Evolutionary conservation across 2,797 vertebrate genomes (phyloP).

Genomic region (Gymnopithys bicolor): DNA sequence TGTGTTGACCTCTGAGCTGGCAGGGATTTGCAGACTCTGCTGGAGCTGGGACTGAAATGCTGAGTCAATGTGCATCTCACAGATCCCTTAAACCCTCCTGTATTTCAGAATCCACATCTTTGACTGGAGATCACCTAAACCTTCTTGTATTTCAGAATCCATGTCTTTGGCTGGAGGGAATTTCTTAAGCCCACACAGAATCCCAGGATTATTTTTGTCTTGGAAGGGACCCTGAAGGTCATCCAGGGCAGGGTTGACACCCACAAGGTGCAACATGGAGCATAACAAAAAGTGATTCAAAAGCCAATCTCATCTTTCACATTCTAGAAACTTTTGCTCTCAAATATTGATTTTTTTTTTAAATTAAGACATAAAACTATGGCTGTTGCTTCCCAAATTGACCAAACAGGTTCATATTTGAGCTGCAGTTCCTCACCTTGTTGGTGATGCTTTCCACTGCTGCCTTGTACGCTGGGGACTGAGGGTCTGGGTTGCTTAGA

Average conservation of each 20-base stretch:
- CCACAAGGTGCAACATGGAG: background rate
- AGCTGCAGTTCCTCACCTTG: slow-evolving; percentile 46
- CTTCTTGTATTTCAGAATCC: too few relatives aligned
- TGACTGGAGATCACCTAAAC: background rate
- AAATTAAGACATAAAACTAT: background rate
- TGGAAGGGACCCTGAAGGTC: background rate
- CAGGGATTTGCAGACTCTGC: background rate
- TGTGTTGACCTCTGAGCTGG: background rate
- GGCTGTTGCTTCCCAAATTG: background rate
- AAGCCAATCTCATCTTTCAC: background rate
- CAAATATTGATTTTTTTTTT: background rate
- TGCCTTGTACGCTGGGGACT: slow-evolving; percentile 50
- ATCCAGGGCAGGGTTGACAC: background rate
- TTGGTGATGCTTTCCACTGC: slow-evolving; percentile 36
- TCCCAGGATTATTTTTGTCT: background rate
- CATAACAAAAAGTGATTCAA: background rate
- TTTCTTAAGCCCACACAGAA: background rate
- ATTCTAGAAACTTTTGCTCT: background rate
- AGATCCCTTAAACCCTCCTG: background rate
- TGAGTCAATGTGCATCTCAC: background rate
- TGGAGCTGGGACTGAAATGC: background rate
- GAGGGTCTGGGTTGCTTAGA: slow-evolving; percentile 49
- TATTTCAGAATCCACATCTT: background rate
- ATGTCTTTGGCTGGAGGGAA: background rate
- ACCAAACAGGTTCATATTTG: too few relatives aligned